Base-by-base conservation (phyloP, 2,113 vertebrate genomes). In the Platanista minor region DNA sequence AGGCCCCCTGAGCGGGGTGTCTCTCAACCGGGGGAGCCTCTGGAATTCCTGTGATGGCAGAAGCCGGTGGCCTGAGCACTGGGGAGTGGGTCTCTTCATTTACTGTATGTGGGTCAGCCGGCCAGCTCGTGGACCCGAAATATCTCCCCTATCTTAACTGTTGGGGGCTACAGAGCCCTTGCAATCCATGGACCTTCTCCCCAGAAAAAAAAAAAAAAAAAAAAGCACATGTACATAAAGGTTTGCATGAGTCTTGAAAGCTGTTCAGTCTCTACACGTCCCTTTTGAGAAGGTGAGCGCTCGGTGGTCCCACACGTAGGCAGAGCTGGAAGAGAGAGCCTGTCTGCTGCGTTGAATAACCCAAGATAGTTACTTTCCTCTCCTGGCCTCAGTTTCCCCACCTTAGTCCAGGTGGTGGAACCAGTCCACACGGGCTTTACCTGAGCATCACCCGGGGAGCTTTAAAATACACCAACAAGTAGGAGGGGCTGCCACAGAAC, bases 301-400 rank as follows among this genome's bases (percentile, higher is more conserved):
- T 14, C 59, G 41, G n/a, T 0, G 33, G 21, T 27, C 27, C 33
- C 39, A 36, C 23, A 0, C 0, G 9, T 0, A 29, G 77, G 71
- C 52, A 72, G 29, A 46, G 23, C 46, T 6, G 3, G 5, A 72
- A 43, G 3, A 23, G 11, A 4, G 2, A 41, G 64, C 20, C n/a
- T 0, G 9, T 33, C 49, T 39, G 21, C 36, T 0, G 11, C 21
- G 4, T 14, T 7, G 21, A 36, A 21, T 6, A 43, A 29, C 7
- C 74, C 3, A 31, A 64, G 39, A 49, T 27, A 77, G n/a, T 5
- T 5, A 15, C 46, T 64, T 17, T 54, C 41, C 36, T 52, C 61
- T 41, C 36, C 10, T 29, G 21, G 6, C 46, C 17, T 43, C 46
- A 0, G 54, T 10, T 43, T 86, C 62, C 33, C 25, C 46, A 25